These are phyloP conservation scores for Drosophila eugracilis DNA, from an alignment of 1,140 invertebrate genomes.

Conservation along the genomic window DNA sequence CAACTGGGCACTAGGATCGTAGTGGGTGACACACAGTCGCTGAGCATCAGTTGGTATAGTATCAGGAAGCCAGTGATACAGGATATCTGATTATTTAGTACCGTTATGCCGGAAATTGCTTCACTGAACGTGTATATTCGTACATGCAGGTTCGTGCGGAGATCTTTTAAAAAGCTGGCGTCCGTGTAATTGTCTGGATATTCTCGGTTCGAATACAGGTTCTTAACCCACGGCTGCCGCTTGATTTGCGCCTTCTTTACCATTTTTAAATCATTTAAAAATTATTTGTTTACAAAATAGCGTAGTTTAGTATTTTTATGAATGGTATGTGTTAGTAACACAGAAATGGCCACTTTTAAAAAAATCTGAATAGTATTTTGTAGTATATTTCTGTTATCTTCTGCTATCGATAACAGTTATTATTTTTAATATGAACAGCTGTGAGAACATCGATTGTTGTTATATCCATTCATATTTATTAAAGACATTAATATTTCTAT, in stretches of 20 bases:
- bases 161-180: constrained; percentile 91
- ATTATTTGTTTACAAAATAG: constrained; percentile 41
- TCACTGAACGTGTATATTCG: constrained; percentile 89
- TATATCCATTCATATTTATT: too few species aligned
- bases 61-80: constrained; percentile 91
- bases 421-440: too few species aligned
- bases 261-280: constrained; percentile 45
- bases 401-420: too few species aligned
- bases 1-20: constrained; percentile 87
- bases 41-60: constrained; percentile 90
- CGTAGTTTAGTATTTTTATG: too few species aligned
- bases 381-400: too few species aligned
- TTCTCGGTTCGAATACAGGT: constrained; percentile 94
- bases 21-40: constrained; percentile 88
- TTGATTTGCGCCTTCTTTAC: constrained; percentile 40
- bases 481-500: too few species aligned
- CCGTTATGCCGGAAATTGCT: constrained; percentile 90
- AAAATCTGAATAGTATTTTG: too few species aligned
- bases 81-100: constrained; percentile 91
- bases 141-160: constrained; percentile 93
- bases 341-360: too few species aligned
- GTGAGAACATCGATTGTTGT: too few species aligned
- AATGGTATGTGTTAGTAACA: too few species aligned
- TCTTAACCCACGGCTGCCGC: constrained; percentile 91
- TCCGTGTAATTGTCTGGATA: constrained; percentile 97